phyloP scores from a whole-genome alignment of 2,888 invertebrate genomes.

The Cryptocephalus primarius region DNA sequence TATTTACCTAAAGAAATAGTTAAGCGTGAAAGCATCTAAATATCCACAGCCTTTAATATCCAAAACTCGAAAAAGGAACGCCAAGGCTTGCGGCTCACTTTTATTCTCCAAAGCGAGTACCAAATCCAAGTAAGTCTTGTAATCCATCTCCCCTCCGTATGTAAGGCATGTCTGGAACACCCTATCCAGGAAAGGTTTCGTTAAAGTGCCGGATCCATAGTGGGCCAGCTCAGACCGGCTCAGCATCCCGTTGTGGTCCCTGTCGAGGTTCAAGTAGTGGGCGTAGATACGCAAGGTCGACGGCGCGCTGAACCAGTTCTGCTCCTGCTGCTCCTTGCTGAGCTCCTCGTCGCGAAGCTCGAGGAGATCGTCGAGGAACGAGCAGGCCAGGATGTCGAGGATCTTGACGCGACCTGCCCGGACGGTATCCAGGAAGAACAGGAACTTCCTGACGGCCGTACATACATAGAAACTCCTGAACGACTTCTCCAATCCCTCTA shows the following conservation, averaged over 20 bases:
- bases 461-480: conserved; percentile 95
- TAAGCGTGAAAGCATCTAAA: conserved; percentile 79
- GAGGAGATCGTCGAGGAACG: conserved; percentile 83
- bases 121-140: conserved; percentile 91
- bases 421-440: conserved; percentile 89
- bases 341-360: conserved; percentile 43
- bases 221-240: conserved; percentile 81
- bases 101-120: conserved; percentile 88
- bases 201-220: conserved; percentile 84
- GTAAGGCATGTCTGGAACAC: conserved; percentile 94
- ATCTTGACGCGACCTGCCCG: conserved; percentile 81
- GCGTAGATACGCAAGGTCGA: conserved; percentile 86
- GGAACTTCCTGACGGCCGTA: conserved; percentile 89
- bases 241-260: conserved; percentile 92
- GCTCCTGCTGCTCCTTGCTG: conserved; percentile 77
- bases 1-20: conserved; percentile 64
- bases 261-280: conserved; percentile 86
- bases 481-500: conserved; percentile 83
- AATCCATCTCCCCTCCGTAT: conserved; percentile 93
- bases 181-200: conserved; percentile 80
- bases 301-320: conserved; percentile 86
- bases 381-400: conserved; percentile 81
- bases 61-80: conserved; percentile 82
- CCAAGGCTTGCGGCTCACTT: conserved; percentile 80
- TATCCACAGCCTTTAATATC: conserved; percentile 84